These are phyloP conservation scores for Umimayanthus kanabou DNA, from an alignment of 92 coral and sea anemone species.

Conservation along the genomic window DNA sequence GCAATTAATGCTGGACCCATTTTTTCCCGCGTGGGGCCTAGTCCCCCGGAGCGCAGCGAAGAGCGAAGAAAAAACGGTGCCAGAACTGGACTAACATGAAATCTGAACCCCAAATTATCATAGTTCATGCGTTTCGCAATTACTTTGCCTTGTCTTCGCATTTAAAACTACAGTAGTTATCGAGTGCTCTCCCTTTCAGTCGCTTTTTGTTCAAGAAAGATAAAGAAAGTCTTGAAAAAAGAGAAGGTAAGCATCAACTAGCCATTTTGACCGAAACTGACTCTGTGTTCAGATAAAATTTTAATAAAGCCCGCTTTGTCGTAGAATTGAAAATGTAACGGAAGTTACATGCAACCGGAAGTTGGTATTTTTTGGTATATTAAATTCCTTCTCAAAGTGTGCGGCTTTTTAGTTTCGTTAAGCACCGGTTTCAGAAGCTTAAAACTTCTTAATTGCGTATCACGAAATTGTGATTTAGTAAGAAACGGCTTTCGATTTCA, in stretches of 20 bases:
- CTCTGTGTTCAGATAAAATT: slow-evolving; percentile 2
- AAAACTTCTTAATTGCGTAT: not conserved
- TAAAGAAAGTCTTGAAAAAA: slow-evolving; percentile 2
- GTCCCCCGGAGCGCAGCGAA: too few species aligned
- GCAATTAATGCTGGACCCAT: too few species aligned
- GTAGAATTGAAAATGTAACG: slow-evolving; percentile 17
- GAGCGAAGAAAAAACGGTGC: too few species aligned
- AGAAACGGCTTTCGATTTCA: not conserved
- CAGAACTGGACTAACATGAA: too few species aligned
- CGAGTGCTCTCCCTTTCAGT: slow-evolving; percentile 2
- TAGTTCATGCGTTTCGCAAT: slow-evolving; percentile 17
- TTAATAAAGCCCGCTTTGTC: slow-evolving; percentile 8
- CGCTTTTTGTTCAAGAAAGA: slow-evolving; percentile 11
- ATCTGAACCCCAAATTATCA: slow-evolving; percentile 13
- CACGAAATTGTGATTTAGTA: not conserved
- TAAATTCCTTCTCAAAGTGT: not conserved
- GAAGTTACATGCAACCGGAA: slow-evolving; percentile 26
- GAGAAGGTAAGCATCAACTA: slow-evolving; percentile 21
- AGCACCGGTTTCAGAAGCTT: not conserved
- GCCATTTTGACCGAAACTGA: slow-evolving; percentile 4
- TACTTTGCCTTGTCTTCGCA: not conserved
- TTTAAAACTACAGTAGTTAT: not conserved
- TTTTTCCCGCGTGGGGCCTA: too few species aligned
- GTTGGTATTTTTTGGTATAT: slow-evolving; percentile 3
- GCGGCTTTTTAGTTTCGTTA: not conserved